Evolutionary conservation across 92 coral and sea anemone genomes (phyloP), one percentile per base, ranked within the genome.

Genomic region (Parazoanthus atlanticus): DNA sequence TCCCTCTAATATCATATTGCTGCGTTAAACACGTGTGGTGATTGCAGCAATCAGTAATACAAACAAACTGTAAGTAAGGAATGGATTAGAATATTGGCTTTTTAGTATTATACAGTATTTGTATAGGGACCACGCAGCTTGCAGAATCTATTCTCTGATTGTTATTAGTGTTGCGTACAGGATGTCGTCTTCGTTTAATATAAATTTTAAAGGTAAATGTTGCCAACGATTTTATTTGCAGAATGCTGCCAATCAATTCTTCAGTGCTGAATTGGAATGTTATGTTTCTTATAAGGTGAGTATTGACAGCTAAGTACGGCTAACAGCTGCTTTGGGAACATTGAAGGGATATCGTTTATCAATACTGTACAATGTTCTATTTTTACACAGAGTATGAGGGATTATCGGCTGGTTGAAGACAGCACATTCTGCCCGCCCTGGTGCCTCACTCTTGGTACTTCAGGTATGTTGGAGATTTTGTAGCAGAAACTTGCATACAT

Each of bases 401-500:
- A 97, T 88, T 97, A 94, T 89, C 95, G 99, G 52, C 94, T 97
- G 46, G 98, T 97, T 17, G 99, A 97, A 58, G 99, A 97, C 76
- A 91, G 88, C 31, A 93, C 97, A 8, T 85, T 97, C n/a, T 95
- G 93, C 64, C 99, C 99, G 1, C 98, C 99, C 29, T 97, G 99
- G 99, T 97, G 99, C 69, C 86, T 95, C 16, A 92, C 98, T 23
- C 94, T 97, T 6, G 92, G 83, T 73, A 66, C 98, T 31, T 93
- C 98, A 90, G 99, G 99, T 97, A 92, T 31, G 86, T 11, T 12
- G 12, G 15, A 0, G 69, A 13, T 70, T 61, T 25, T 73, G 64
- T 43, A 56, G 0, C 33, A 10, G 64, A 33, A 15, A 86, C 84
- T 32, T 40, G 31, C 49, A 12, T 16, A 36, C 38, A 36, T 36